phyloP scores from a whole-genome alignment of 1,140 invertebrate genomes.

The Chrysoperla carnea region DNA sequence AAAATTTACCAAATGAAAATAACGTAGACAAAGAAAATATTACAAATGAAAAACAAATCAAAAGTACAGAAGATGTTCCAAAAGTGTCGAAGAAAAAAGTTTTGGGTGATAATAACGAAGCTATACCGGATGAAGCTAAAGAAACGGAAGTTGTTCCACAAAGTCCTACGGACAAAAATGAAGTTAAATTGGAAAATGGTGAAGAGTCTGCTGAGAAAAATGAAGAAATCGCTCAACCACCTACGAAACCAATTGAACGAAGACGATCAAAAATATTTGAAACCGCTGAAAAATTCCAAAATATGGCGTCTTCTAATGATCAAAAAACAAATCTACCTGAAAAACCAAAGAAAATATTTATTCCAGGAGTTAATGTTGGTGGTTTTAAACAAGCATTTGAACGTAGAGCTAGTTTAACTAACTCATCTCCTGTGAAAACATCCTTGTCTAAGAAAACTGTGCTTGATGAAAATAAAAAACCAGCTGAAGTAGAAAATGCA shows the following conservation, averaged over 20 bases:
- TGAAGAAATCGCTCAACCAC: constrained; percentile 13
- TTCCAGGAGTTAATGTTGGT: constrained; percentile 63
- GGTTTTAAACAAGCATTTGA: constrained; percentile 73
- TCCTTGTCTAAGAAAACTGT: constrained; percentile 8
- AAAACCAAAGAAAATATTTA: constrained; percentile 62
- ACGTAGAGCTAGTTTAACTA: constrained; percentile 47
- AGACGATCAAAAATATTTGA: constrained; percentile 50
- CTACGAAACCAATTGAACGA: constrained; percentile 27
- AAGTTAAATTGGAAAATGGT: constrained; percentile 15
- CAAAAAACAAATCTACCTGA: constrained; percentile 23
- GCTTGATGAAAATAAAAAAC: constrained; percentile 3
- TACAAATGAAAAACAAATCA: constrained; percentile 12
- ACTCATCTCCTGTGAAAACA: constrained; percentile 18
- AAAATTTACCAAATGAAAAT: constrained; percentile 10
- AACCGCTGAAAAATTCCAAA: constrained; percentile 51
- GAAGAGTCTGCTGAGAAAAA: constrained; percentile 15
- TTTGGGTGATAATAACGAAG: constrained; percentile 18
- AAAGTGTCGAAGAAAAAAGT: constrained; percentile 17
- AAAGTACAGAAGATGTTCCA: constrained; percentile 12
- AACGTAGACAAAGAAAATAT: constrained; percentile 22
- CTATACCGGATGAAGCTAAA: constrained; percentile 4
- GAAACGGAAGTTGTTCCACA: constrained; percentile 7
- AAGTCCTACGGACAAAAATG: constrained; percentile 13
- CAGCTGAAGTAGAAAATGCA: constrained; percentile 4
- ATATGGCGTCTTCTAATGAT: constrained; percentile 24